Evolutionary conservation across 2,797 vertebrate species (phyloP), one percentile per base, ranked within the genome.

Genomic region (Sphenodon punctatus): DNA sequence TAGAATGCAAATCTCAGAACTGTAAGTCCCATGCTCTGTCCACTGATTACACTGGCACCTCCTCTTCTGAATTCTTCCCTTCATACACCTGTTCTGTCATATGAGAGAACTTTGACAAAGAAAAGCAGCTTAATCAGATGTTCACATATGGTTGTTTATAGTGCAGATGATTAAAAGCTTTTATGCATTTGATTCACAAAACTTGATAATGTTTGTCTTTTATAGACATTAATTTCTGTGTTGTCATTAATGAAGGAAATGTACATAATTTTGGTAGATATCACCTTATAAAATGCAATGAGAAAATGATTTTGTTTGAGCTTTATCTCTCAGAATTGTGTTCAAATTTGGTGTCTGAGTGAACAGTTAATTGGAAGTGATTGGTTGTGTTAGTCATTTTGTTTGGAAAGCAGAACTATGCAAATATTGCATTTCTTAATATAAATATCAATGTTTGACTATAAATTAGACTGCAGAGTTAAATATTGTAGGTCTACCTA

Each of bases 131-230:
- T 67, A 84, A 82, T 85, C 74, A 58, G 19, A 45, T 78, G 11
- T 55, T 86, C 75, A 83, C 36, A 77, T 86, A 25, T 1, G 6
- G 19, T 66, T 88, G 84, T 82, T 15, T 39, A 51, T 55, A 85
- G 78, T 53, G 10, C 20, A 89, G 49, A 64, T 77, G 19, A 72
- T 79, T 39, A 19, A 80, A 88, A 88, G 8, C 30, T 39, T 68
- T 27, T 16, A 10, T 48, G 0, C 78, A 14, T 59, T 17, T 72
- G 12, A 15, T 75, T 79, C 64, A 25, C 75, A 2, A 39, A 56
- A 27, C 79, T 27, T n/a, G 27, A 51, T 38, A 64, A 67, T 72
- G 49, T 63, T 0, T 1, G 0, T 74, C 30, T 75, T 69, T 45
- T 46, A n/a, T 74, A 16, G 41, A 42, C 36, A 34, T 3, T 59